A percentile compares a stretch with the other conserved stretches of the same genome.
Evolutionary conservation across 2,113 vertebrate genomes (phyloP).

Genomic region (Rhizomys pruinosus): DNA sequence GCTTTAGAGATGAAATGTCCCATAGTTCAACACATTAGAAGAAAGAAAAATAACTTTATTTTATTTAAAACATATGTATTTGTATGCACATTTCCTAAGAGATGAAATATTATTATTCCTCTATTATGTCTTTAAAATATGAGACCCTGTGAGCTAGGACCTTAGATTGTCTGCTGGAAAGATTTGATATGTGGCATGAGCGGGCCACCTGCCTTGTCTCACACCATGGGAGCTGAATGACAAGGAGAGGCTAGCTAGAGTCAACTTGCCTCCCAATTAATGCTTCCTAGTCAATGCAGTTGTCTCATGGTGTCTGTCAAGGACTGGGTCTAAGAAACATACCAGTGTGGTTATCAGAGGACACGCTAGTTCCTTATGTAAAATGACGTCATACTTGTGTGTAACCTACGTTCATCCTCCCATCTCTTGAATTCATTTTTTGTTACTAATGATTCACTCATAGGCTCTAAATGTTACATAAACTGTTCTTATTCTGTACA

Average conservation of each 20-base stretch:
- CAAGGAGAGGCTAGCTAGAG: not conserved
- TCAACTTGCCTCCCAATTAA: not conserved
- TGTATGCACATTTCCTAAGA: conserved; percentile 19
- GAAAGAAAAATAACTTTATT: conserved; percentile 31
- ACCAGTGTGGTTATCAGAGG: accelerated
- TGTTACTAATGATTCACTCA: not conserved
- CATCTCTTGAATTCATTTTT: not conserved
- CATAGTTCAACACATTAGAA: not conserved
- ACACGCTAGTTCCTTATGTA: not conserved
- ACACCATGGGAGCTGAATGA: not conserved
- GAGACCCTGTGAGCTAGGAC: not conserved
- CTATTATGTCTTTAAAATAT: not conserved
- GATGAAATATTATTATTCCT: conserved; percentile 36
- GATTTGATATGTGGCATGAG: not conserved
- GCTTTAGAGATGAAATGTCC: conserved; percentile 18
- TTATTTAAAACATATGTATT: conserved; percentile 30
- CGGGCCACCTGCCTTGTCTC: not conserved
- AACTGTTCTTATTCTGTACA: not conserved
- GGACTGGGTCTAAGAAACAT: not conserved
- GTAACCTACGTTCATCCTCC: not conserved
- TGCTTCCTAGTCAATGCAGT: not conserved
- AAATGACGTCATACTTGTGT: not conserved
- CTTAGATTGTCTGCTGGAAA: not conserved
- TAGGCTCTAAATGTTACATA: not conserved
- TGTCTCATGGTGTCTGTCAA: too few species aligned